Evolutionary conservation across 2,113 vertebrate species (phyloP).

Genomic region (Microcebus lehilahytsara): DNA sequence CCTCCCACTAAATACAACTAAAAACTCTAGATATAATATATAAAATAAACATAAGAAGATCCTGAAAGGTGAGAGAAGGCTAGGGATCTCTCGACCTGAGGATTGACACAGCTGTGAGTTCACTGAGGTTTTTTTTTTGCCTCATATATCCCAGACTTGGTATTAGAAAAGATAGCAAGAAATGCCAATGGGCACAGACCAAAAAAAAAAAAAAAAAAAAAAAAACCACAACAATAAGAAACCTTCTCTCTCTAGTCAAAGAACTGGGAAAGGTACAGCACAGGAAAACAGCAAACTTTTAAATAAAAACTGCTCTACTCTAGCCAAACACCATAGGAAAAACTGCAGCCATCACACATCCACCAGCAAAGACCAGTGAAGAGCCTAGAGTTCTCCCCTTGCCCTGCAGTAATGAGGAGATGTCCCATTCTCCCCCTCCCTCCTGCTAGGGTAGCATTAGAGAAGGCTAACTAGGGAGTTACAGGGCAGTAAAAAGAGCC

Average conservation of each 20-base stretch:
- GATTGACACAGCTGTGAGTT: background rate
- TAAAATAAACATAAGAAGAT: background rate
- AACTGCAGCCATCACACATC: background rate
- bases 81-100: background rate
- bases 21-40: background rate
- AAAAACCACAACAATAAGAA: background rate
- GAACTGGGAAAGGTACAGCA: background rate
- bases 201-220: too few species aligned
- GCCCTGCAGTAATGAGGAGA: fast-evolving
- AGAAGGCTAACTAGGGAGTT: background rate
- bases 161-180: background rate
- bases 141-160: background rate
- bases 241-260: background rate
- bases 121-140: background rate
- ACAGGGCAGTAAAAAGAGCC: background rate
- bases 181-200: background rate
- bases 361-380: background rate
- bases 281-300: background rate
- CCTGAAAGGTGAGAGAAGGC: background rate
- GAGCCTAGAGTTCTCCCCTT: background rate
- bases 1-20: background rate
- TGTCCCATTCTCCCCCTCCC: background rate
- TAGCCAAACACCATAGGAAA: background rate
- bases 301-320: background rate
- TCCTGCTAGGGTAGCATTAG: background rate